Evolutionary conservation across 2,113 vertebrate genomes (phyloP).

Genomic region (Rostratula benghalensis): DNA sequence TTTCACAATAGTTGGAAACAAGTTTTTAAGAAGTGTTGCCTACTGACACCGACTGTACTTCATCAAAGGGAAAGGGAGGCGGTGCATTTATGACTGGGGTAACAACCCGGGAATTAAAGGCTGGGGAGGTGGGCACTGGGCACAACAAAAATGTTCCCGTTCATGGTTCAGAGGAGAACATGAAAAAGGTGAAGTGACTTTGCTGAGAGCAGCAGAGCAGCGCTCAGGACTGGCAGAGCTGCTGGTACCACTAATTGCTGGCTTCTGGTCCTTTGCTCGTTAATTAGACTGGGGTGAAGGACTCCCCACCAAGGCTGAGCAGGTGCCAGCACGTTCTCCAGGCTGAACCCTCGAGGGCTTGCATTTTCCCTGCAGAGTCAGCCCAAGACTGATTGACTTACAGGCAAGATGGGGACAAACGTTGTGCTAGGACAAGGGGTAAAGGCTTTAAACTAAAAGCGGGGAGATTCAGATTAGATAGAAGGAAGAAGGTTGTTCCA

Average conservation of each 20-base stretch:
- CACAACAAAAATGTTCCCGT: not conserved
- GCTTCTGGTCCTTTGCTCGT: not conserved
- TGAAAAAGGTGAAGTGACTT: not conserved
- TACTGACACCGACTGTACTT: not conserved
- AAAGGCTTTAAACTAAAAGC: not conserved
- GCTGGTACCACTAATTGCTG: not conserved
- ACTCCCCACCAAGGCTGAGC: not conserved
- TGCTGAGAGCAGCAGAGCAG: not conserved
- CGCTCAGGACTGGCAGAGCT: not conserved
- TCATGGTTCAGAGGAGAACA: not conserved
- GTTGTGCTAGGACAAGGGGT: not conserved
- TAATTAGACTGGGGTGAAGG: not conserved
- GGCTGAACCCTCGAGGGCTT: not conserved
- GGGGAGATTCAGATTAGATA: not conserved
- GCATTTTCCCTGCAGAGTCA: not conserved
- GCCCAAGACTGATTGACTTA: not conserved
- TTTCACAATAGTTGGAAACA: conserved; percentile 31
- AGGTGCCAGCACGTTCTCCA: not conserved
- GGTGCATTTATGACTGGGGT: not conserved
- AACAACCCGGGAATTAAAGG: not conserved
- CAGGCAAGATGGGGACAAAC: not conserved
- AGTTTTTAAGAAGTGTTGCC: not conserved
- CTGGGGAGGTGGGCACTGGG: not conserved
- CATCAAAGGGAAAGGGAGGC: not conserved
- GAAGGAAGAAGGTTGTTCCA: not conserved